Evolutionary conservation across 1,140 invertebrate genomes (phyloP).

Genomic region (Calliopsis andreniformis): DNA sequence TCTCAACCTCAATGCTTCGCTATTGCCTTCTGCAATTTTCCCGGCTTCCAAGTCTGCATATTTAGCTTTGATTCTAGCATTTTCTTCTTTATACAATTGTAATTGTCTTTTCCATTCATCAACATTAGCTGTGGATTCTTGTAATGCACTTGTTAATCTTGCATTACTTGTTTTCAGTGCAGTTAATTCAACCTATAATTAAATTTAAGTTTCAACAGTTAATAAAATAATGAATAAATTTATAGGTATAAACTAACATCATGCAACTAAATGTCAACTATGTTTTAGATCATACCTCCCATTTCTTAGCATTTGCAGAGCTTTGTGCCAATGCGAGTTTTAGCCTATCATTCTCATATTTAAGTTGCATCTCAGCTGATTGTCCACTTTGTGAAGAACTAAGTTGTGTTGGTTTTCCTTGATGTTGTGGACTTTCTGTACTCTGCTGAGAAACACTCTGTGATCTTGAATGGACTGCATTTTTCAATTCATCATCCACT

Average conservation of each 20-base stretch:
- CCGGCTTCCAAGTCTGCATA: slow-evolving; percentile 88
- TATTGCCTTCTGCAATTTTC: slow-evolving; percentile 82
- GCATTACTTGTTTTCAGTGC: slow-evolving; percentile 98
- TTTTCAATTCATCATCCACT: slow-evolving; percentile 78
- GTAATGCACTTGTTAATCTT: slow-evolving; percentile 95
- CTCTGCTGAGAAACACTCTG: slow-evolving; percentile 79
- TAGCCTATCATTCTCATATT: slow-evolving; percentile 98
- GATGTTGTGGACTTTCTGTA: slow-evolving; percentile 80
- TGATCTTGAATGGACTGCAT: slow-evolving; percentile 78
- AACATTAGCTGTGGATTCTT: slow-evolving; percentile 98
- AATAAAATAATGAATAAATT: neutral
- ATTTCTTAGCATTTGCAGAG: slow-evolving; percentile 98
- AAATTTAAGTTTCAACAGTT: slow-evolving; percentile 8
- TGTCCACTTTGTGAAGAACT: slow-evolving; percentile 70
- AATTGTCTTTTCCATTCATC: slow-evolving; percentile 99
- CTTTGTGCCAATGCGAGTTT: slow-evolving; percentile 98
- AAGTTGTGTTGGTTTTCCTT: slow-evolving; percentile 74
- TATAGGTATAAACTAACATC: too few species aligned
- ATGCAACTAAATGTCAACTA: neutral
- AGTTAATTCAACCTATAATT: slow-evolving; percentile 89
- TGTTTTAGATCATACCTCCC: slow-evolving; percentile 86
- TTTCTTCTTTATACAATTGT: slow-evolving; percentile 97
- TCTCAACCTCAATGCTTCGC: slow-evolving; percentile 86
- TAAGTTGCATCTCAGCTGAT: slow-evolving; percentile 91
- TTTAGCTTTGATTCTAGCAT: slow-evolving; percentile 92